Base-by-base conservation (phyloP, 2,888 invertebrate genomes). In the Tineola bisselliella region DNA sequence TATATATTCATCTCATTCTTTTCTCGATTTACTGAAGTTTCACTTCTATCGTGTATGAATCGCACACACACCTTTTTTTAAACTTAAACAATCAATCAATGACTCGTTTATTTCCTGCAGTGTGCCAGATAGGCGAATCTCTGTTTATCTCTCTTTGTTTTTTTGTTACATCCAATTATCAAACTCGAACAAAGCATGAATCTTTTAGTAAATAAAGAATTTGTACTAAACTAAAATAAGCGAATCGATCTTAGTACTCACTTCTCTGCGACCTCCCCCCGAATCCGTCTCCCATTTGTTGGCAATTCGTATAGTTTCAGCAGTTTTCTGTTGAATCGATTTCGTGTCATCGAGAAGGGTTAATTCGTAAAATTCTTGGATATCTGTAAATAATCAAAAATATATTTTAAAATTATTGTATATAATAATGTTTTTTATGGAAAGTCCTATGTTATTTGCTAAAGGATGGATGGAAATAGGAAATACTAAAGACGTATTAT, bases 301-400 rank as follows among this genome's bases (percentile, higher is more conserved):
- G 63, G 97, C 97, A 75, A 98, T 96, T 75, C 96, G 93, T 76
- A 97, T 92, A 61, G 98, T 97, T 88, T 97, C 97, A 63, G 93
- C 93, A 66, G 97, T 97, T 88, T 98, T 98, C 88, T 98, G 96
- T 83, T 97, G 96, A 69, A 95, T 92, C 63, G 96, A 94, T 87
- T 98, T 98, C 64, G 93, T 94, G 79, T 98, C 97, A 88, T 98
- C 98, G 74, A 98, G 90, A 67, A 99, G 90, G 62, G 98, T 98
- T 74, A 96, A 90, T 88, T 99, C 98, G 88, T 99, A 99, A 88
- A 98, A 98, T 86, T 99, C 98, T 90, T 99, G 98, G 75, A 99
- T 98, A 90, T 99, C 98, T 96, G 90, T 25, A 90, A 89, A 62
- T n/a, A 61, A 13, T 13, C 25, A 15, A 13, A 8, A 48, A 48